Conservation (phyloP, 2,888 invertebrate genomes). For the Dorcus hopei region DNA sequence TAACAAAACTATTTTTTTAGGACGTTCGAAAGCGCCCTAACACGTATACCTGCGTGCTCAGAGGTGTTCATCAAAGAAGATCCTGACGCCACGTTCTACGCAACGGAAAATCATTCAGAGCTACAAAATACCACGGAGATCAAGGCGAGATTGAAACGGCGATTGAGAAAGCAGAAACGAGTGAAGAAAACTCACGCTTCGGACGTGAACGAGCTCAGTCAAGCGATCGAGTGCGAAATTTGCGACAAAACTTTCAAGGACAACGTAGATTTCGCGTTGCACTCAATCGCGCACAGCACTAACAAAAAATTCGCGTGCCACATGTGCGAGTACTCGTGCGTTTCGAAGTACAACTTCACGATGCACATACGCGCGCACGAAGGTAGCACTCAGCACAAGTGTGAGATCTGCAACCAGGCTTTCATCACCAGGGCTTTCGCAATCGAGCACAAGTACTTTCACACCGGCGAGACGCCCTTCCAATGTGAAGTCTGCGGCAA, state of each 20-base stretch:
- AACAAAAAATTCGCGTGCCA: conserved; percentile 40
- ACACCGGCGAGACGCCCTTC: conserved; percentile 54
- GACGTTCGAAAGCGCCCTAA: neutral
- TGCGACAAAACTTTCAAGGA: conserved; percentile 41
- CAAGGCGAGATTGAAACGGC: neutral
- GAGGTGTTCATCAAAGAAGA: neutral
- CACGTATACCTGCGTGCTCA: no score
- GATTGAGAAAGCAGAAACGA: conserved; percentile 31
- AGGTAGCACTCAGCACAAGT: conserved; percentile 49
- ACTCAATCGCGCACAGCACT: conserved; percentile 37
- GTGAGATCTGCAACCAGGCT: conserved; percentile 54
- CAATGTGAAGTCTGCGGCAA: conserved; percentile 56
- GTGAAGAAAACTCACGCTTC: conserved; percentile 45
- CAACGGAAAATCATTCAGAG: conserved; percentile 13
- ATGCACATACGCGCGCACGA: conserved; percentile 50
- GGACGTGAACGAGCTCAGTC: conserved; percentile 47
- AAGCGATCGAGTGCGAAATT: conserved; percentile 41
- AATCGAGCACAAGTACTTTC: conserved; percentile 58
- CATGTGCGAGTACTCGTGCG: conserved; percentile 38
- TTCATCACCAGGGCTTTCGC: conserved; percentile 56
- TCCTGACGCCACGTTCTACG: no score
- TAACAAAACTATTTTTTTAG: conserved; percentile 9
- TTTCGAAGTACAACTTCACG: conserved; percentile 40
- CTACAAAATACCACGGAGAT: conserved; percentile 27
- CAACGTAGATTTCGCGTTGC: conserved; percentile 40